Conservation (phyloP, 2,888 invertebrate genomes). For the Erpobdella octoculata region DNA sequence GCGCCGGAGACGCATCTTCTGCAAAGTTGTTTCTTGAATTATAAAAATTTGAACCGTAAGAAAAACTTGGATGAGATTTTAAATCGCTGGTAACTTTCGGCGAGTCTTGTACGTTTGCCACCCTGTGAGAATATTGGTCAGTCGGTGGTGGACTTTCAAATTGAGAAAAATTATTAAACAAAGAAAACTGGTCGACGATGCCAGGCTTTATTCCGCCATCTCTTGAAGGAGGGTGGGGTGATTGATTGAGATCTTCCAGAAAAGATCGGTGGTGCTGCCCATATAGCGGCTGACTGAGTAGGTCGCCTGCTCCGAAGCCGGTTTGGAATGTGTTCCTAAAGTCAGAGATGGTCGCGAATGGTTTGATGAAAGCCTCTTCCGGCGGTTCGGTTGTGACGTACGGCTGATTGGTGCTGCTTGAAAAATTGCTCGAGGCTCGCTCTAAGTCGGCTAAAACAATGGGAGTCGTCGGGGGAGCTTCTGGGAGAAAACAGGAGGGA, state of each 20-base stretch:
- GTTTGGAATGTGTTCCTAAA: neutral
- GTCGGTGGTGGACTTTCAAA: neutral
- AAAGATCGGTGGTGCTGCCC: conserved; percentile 13
- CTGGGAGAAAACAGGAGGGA: neutral
- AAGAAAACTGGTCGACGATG: neutral
- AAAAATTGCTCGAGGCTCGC: neutral
- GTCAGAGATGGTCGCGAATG: neutral
- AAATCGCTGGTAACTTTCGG: neutral
- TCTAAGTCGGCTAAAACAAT: neutral
- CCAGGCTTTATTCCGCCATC: neutral
- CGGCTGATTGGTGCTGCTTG: neutral
- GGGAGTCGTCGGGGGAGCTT: neutral
- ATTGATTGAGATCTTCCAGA: conserved; percentile 21
- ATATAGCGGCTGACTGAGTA: neutral
- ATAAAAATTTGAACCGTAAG: neutral
- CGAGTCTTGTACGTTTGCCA: neutral
- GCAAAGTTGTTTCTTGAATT: neutral
- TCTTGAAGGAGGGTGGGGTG: conserved; percentile 2
- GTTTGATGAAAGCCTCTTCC: neutral
- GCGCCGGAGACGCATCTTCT: neutral
- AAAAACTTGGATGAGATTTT: neutral
- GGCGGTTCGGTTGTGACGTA: neutral
- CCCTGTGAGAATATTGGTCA: neutral
- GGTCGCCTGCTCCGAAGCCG: neutral
- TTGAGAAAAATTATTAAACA: neutral